Evolutionary conservation across 2,797 vertebrate genomes (phyloP).

Genomic region (Crax fasciolata): DNA sequence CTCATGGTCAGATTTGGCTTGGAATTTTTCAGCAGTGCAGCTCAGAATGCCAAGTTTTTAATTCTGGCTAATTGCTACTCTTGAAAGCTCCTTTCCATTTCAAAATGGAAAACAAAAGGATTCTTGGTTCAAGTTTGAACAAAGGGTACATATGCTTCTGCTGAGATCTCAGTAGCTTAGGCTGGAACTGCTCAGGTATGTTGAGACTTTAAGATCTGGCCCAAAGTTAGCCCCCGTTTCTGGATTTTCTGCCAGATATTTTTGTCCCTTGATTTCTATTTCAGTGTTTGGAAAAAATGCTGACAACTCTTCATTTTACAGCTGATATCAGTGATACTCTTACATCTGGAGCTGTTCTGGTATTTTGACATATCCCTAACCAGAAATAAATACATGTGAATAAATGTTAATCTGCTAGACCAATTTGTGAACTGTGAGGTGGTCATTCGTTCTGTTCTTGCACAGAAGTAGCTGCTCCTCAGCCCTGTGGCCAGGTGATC

Average conservation of each 20-base stretch:
- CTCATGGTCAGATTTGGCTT: neutral
- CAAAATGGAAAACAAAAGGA: neutral
- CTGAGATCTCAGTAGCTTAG: neutral
- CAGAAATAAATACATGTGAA: neutral
- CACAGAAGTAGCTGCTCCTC: neutral
- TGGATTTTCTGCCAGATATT: neutral
- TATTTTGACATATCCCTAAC: neutral
- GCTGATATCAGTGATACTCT: neutral
- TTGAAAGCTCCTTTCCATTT: neutral
- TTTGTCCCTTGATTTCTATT: neutral
- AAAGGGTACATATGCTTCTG: neutral
- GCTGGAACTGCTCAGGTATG: neutral
- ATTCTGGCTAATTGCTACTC: neutral
- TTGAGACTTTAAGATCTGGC: neutral
- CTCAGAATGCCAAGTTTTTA: neutral
- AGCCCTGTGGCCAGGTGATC: neutral
- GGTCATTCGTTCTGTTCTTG: neutral
- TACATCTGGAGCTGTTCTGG: neutral
- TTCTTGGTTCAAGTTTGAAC: neutral
- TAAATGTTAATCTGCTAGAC: neutral
- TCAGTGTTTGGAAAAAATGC: neutral
- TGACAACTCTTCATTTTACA: neutral
- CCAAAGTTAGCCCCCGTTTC: neutral
- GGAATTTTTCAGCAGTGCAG: neutral
- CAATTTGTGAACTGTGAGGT: neutral